Conservation (phyloP, 2,888 invertebrate species). For the Ichneumoninae sp. region DNA sequence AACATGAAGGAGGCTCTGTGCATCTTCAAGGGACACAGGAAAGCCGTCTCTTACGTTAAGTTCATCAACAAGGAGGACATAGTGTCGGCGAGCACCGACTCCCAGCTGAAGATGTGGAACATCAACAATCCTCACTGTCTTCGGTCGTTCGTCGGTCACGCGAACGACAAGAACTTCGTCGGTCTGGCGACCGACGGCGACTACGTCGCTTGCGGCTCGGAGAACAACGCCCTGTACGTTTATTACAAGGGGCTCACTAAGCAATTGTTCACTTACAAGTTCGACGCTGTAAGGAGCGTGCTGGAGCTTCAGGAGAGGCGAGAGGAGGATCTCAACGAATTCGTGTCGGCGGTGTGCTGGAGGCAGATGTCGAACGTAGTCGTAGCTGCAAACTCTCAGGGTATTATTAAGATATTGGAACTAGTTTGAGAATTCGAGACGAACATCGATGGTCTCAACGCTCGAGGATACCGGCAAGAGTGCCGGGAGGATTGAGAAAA, state of each 20-base stretch:
- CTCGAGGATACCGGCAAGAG: not conserved
- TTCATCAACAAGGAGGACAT: conserved; percentile 94
- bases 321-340: conserved; percentile 95
- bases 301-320: conserved; percentile 89
- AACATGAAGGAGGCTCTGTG: conserved; percentile 92
- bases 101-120: conserved; percentile 96
- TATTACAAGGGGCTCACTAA: conserved; percentile 96
- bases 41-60: conserved; percentile 97
- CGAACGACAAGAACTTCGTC: conserved; percentile 98
- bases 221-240: conserved; percentile 96
- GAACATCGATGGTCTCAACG: not conserved
- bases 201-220: conserved; percentile 97
- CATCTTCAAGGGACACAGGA: conserved; percentile 95
- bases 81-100: conserved; percentile 96
- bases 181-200: conserved; percentile 96
- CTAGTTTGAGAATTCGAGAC: conserved; percentile 85
- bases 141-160: conserved; percentile 95
- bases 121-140: conserved; percentile 91
- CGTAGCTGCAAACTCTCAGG: conserved; percentile 97
- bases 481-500: not conserved
- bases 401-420: conserved; percentile 95
- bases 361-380: conserved; percentile 93
- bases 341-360: conserved; percentile 98
- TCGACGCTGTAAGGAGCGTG: conserved; percentile 92
- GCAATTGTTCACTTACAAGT: conserved; percentile 94